These are phyloP conservation scores for Dryoscopus gambensis DNA, from an alignment of 2,113 vertebrate species.

Conservation along the genomic window DNA sequence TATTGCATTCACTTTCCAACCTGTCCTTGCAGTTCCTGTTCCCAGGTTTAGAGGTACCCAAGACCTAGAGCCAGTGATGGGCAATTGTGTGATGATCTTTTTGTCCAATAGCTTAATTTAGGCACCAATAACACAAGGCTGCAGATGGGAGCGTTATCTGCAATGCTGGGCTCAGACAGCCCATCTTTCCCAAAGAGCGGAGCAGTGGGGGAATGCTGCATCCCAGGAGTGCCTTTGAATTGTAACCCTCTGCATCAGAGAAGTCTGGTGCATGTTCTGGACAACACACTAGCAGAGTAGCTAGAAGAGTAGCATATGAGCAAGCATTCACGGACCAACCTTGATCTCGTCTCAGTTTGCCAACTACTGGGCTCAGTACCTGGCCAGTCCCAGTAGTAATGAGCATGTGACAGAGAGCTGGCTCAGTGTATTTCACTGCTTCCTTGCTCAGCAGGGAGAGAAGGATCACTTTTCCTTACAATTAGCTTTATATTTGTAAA, in stretches of 20 bases:
- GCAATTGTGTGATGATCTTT: neutral
- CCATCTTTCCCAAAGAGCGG: neutral
- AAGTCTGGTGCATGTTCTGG: neutral
- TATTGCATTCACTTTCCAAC: neutral
- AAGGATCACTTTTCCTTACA: neutral
- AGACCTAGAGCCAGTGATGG: neutral
- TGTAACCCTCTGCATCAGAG: neutral
- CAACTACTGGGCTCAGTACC: neutral
- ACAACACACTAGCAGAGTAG: neutral
- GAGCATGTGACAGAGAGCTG: neutral
- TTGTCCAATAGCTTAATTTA: neutral
- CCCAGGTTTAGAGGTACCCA: neutral
- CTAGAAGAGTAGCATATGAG: neutral
- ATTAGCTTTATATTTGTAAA: neutral
- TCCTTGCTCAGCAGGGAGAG: neutral
- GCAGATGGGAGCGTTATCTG: neutral
- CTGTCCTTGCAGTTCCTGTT: neutral
- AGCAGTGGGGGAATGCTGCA: no score
- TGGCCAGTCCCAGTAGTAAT: neutral
- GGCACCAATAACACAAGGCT: neutral
- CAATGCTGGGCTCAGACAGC: neutral
- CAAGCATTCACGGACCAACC: neutral
- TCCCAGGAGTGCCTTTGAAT: neutral
- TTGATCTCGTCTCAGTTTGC: neutral
- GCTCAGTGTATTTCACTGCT: neutral